phyloP scores from a whole-genome alignment of 2,113 vertebrate species.

The Argyrosomus japonicus region DNA sequence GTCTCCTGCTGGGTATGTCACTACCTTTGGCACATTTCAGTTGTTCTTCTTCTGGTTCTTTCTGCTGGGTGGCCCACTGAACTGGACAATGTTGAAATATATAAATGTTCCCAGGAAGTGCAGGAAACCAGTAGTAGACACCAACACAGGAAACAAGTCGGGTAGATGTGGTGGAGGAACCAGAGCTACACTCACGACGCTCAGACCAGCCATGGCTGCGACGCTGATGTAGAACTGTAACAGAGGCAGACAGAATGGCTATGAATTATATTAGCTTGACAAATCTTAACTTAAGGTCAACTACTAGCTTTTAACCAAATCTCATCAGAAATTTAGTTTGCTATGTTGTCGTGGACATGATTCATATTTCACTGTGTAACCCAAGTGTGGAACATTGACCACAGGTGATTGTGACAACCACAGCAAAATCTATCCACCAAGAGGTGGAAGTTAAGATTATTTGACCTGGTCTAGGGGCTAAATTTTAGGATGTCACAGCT shows the following conservation, averaged over 20 bases:
- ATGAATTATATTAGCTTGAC: not conserved
- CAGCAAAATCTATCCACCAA: no score
- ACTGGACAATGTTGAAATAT: constrained; percentile 90
- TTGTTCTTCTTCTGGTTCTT: constrained; percentile 89
- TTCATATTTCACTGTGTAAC: no score
- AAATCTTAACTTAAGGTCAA: no score
- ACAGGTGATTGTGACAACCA: no score
- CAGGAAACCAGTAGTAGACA: constrained; percentile 88
- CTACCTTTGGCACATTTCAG: constrained; percentile 69
- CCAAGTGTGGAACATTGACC: no score
- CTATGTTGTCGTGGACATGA: no score
- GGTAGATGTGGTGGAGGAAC: constrained; percentile 88
- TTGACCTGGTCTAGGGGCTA: not conserved
- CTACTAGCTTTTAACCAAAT: no score
- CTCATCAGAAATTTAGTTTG: no score
- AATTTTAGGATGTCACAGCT: no score
- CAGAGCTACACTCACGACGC: constrained; percentile 75
- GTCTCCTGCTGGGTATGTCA: not conserved
- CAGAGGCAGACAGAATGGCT: constrained; percentile 19
- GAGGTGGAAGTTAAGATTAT: no score
- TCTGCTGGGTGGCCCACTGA: constrained; percentile 83
- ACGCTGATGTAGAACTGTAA: constrained; percentile 90
- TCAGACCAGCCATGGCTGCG: constrained; percentile 86
- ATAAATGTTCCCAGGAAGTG: constrained; percentile 89
- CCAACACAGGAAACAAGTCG: constrained; percentile 90